Evolutionary conservation across 1,140 invertebrate genomes (phyloP), one percentile per base, ranked within the genome.

Genomic region (Anadara kagoshimensis): DNA sequence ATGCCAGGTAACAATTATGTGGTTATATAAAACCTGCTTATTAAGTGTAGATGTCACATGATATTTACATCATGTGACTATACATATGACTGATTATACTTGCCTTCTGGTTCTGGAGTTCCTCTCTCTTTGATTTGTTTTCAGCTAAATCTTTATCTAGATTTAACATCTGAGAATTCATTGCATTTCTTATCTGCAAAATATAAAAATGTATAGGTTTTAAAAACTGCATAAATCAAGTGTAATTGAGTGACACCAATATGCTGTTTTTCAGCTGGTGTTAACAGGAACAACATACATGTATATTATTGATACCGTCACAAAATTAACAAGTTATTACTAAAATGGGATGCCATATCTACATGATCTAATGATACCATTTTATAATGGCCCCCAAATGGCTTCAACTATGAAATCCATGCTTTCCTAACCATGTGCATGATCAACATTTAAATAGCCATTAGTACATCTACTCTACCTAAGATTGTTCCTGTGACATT

Each of bases 111-210:
- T 56, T 72, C 14, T 72, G 47, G 36, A 76, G 63, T 68, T 75
- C 64, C n/a, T 81, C 79, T 20, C 47, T 75, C 43, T 74, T 69
- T 36, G 68, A 54, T 20, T 75, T 74, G 16, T 68, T 76, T 59
- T 82, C 78, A 49, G 71, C 69, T 26, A 82, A 66, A 47, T 83
- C 78, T 69, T 77, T 56, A 57, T 85, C 83, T 45, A 85, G 29
- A 29, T 78, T 43, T 45, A 80, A 67, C 78, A 85, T 83, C 74
- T 81, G 78, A 36, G 64, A 71, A 66, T 83, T 83, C 81, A 83
- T 83, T 16, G 76, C 83, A 56, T 68, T 76, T 24, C 77, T 73
- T 12, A 84, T 65, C 83, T 85, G 67, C 43, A 67, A 36, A 57
- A 61, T 54, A 53, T 59, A 63, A 41, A 61, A 41, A 56, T 16